Percentiles rank a stretch among this genome's conserved stretches.
phyloP scores from a whole-genome alignment of 2,797 vertebrate genomes.

The Psittacula echo region DNA sequence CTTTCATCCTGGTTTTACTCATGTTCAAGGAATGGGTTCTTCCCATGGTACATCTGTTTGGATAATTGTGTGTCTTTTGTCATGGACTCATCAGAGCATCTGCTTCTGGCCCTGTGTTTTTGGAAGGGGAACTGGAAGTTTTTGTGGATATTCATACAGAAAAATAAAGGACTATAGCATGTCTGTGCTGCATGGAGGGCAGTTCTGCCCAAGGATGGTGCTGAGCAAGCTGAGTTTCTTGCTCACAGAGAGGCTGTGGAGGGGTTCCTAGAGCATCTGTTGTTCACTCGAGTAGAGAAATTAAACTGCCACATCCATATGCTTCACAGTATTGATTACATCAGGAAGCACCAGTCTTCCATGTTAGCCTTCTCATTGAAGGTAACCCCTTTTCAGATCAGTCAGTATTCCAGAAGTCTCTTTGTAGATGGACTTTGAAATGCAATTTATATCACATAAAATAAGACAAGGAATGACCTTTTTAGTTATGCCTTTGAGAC shows the following conservation, averaged over 20 bases:
- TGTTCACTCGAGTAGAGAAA: conserved; percentile 30
- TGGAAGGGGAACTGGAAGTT: not conserved
- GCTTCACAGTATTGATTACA: conserved; percentile 16
- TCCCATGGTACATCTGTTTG: not conserved
- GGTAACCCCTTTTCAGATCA: not conserved
- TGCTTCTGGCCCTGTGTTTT: not conserved
- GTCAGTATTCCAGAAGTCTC: not conserved
- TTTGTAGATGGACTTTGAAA: conserved; percentile 39
- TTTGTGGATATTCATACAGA: not conserved
- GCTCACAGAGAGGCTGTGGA: not conserved
- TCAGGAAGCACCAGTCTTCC: not conserved
- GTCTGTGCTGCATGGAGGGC: not conserved
- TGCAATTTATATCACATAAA: conserved; percentile 17
- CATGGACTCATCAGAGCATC: not conserved
- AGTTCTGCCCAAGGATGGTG: not conserved
- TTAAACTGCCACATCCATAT: conserved; percentile 13
- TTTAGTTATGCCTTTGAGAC: conserved; percentile 42
- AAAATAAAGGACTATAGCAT: not conserved
- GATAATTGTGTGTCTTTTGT: not conserved
- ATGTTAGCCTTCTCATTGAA: not conserved
- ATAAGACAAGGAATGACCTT: conserved; percentile 31
- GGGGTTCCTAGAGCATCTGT: not conserved
- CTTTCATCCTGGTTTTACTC: not conserved
- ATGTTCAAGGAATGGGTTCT: not conserved
- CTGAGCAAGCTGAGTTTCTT: not conserved